phyloP scores from a whole-genome alignment of 2,797 vertebrate species.

The Dromococcyx pavoninus region DNA sequence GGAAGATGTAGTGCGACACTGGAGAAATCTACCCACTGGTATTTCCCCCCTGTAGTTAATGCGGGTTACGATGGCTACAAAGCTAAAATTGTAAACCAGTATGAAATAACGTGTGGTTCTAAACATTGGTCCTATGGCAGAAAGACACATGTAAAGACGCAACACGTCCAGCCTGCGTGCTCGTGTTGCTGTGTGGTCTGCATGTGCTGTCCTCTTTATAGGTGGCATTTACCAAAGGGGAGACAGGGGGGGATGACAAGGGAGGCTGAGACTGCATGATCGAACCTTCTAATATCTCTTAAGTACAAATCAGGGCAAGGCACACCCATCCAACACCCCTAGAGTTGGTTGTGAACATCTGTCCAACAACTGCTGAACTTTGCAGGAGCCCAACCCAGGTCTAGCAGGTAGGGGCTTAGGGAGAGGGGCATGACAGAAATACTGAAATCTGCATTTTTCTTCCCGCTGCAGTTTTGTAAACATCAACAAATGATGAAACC shows the following conservation, averaged over 20 bases:
- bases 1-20: neutral
- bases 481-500: slow-evolving; percentile 73
- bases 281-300: slow-evolving; percentile 46
- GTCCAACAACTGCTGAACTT: slow-evolving; percentile 59
- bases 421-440: slow-evolving; percentile 40
- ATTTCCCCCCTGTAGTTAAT: neutral
- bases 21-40: neutral
- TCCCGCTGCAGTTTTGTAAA: slow-evolving; percentile 78
- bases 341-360: slow-evolving; percentile 37
- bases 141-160: neutral
- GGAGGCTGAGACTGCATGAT: slow-evolving; percentile 23
- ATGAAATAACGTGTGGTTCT: neutral
- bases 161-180: neutral
- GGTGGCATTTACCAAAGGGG: slow-evolving; percentile 16
- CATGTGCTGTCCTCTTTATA: slow-evolving; percentile 31
- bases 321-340: neutral
- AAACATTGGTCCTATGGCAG: neutral
- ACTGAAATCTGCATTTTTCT: slow-evolving; percentile 76
- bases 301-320: slow-evolving; percentile 32
- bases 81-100: neutral
- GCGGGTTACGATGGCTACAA: neutral
- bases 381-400: slow-evolving; percentile 11
- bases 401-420: slow-evolving; percentile 40
- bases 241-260: neutral
- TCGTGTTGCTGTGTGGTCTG: neutral